Evolutionary conservation across 2,888 invertebrate genomes (phyloP), one percentile per base, ranked within the genome.

Genomic region (Aphelenchoides bicaudatus): DNA sequence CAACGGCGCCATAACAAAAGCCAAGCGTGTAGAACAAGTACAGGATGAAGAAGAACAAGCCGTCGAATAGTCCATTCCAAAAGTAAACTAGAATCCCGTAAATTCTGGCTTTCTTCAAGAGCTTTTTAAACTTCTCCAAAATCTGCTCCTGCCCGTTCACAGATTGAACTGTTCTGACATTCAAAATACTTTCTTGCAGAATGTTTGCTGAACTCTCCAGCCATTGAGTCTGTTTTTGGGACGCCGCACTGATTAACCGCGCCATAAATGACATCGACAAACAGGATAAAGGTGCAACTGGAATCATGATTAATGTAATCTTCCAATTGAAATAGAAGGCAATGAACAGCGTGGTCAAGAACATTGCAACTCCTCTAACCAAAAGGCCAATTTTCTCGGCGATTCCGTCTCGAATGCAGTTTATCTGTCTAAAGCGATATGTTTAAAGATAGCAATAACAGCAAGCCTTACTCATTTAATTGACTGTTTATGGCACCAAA

Each of bases 91-190:
- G 16, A 29, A 65, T 56, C 8, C 62, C 59, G 39, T 62, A 38
- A 28, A 46, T 29, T 6, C 60, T 25, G n/a, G 56, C 64, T 3
- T 28, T 8, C 16, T 50, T 37, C 21, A 64, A 29, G 2, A 48
- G 21, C 0, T 29, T n/a, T 16, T 30, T 10, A 30, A 29, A 64
- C 27, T 60, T 62, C 2, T n/a, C 23, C 3, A 64, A 47, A 59
- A 65, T 64, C 28, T 51, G 28, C 13, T 13, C 19, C 46, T 64
- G 43, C 10, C 65, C 64, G 28, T 66, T 66, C 49, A 59, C 63
- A 10, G 65, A 59, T 28, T 62, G 62, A 8, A 64, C 61, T 1
- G 64, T 64, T 28, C 58, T 63, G 16, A 64, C 65, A 51, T 64
- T 65, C 61, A 62, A 63, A 5, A 64, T 34, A 47, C 58, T 47